Conservation (phyloP, 2,797 vertebrate species). For the Chloroceryle amazona region DNA sequence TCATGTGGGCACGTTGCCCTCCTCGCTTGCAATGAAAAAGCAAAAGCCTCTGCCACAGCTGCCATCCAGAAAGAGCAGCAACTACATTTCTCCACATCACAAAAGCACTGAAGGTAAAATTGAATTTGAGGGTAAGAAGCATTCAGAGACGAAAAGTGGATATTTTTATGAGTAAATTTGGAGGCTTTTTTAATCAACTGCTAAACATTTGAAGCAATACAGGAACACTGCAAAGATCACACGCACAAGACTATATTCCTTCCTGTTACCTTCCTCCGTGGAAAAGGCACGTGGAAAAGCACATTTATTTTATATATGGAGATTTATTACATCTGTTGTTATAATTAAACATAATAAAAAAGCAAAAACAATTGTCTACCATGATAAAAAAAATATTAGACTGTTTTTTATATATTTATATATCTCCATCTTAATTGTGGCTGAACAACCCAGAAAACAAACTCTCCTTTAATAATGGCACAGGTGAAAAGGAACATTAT, state of each 20-base stretch:
- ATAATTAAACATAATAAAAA: constrained; percentile 13
- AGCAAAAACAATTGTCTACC: background rate
- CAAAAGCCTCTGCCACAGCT: background rate
- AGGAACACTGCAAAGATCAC: background rate
- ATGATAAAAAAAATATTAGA: background rate
- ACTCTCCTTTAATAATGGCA: background rate
- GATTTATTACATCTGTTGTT: background rate
- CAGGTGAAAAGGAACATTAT: background rate
- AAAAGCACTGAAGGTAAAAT: background rate
- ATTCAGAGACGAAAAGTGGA: background rate
- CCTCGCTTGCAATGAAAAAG: background rate
- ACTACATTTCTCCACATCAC: background rate
- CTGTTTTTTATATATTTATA: background rate
- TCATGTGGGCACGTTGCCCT: fast-evolving
- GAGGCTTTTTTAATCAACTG: background rate
- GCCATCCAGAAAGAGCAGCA: background rate
- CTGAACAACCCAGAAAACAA: background rate
- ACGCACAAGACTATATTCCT: background rate
- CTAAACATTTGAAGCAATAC: background rate
- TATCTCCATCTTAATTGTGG: background rate
- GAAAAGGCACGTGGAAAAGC: background rate
- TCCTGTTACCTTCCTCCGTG: background rate
- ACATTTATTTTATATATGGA: background rate
- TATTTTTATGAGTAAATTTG: background rate
- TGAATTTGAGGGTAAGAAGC: background rate